Base-by-base conservation (phyloP, 2,797 vertebrate genomes). In the Sphenodon punctatus region DNA sequence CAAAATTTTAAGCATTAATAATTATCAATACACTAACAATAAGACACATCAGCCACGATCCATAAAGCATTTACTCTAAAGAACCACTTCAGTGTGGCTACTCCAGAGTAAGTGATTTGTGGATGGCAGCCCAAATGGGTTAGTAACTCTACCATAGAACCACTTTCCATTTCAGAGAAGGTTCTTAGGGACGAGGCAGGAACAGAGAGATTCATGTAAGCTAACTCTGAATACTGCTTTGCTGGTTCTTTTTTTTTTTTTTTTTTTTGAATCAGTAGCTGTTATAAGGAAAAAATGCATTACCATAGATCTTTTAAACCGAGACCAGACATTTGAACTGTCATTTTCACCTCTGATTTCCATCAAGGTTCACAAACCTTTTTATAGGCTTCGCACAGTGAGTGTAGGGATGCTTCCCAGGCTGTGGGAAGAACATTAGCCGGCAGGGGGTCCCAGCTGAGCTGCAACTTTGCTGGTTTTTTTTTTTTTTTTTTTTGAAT, bases 281-380 rank as follows among this genome's bases (percentile, higher is more conserved):
- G 82, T 88, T 94, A 88, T 88, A 93, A 91, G 93, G 80, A 89
- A 90, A n/a, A 95, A 95, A 95, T 93, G 93, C 84, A 95, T 96
- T 95, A 94, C 78, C 80, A 58, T 85, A 88, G 90, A 87, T 92
- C 92, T 95, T 94, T 95, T 94, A 93, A 95, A 94, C 92, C 76
- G 79, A 91, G 92, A 93, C 89, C 64, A 95, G 94, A 95, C 94
- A 95, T 96, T 90, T 95, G 95, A 96, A 96, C 95, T 95, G 94
- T 95, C 94, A 94, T 94, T 95, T 95, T 95, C 95, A 95, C 95
- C 95, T 95, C 93, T 95, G 95, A 95, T 96, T 96, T 95, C 94
- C 87, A 94, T 94, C 94, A 95, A 94, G 93, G 92, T 93, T 95
- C 95, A 95, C 90, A 94, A 92, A 91, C 76, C 94, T 95, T 96